Percentiles rank a stretch among this genome's conserved stretches.
These are phyloP conservation scores for Aldrovandia affinis DNA, from an alignment of 2,797 vertebrate species.

Conservation along the genomic window DNA sequence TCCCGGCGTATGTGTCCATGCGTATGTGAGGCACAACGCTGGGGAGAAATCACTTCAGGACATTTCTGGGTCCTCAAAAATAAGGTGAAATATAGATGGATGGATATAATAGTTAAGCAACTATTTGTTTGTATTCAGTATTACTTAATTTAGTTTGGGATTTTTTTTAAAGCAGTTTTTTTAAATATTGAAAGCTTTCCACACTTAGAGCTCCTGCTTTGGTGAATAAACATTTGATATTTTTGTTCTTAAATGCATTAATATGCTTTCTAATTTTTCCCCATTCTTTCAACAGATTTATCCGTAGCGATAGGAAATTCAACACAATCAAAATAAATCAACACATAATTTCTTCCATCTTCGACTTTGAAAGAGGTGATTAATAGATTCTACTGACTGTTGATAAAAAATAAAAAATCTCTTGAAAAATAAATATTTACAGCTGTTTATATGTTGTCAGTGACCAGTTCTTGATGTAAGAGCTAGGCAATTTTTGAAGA, in stretches of 20 bases:
- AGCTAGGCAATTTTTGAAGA: background rate
- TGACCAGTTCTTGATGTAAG: slow-evolving; percentile 18
- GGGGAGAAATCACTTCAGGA: background rate
- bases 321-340: background rate
- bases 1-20: too few species aligned
- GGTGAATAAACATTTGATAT: slow-evolving; percentile 51
- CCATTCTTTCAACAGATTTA: slow-evolving; percentile 4
- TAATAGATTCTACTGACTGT: slow-evolving; percentile 54
- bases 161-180: background rate
- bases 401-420: slow-evolving; percentile 49
- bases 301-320: slow-evolving; percentile 8
- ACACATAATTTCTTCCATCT: background rate
- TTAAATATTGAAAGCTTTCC: background rate
- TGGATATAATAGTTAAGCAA: background rate
- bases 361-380: slow-evolving; percentile 27
- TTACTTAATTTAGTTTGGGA: background rate
- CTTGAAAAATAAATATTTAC: slow-evolving; percentile 55
- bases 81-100: background rate
- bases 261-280: background rate
- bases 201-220: slow-evolving; percentile 57
- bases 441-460: slow-evolving; percentile 44
- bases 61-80: background rate
- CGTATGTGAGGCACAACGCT: background rate
- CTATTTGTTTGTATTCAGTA: background rate
- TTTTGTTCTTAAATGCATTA: background rate